Evolutionary conservation across 2,797 vertebrate genomes (phyloP), one percentile per base, ranked within the genome.

Genomic region (Nannoperca australis): DNA sequence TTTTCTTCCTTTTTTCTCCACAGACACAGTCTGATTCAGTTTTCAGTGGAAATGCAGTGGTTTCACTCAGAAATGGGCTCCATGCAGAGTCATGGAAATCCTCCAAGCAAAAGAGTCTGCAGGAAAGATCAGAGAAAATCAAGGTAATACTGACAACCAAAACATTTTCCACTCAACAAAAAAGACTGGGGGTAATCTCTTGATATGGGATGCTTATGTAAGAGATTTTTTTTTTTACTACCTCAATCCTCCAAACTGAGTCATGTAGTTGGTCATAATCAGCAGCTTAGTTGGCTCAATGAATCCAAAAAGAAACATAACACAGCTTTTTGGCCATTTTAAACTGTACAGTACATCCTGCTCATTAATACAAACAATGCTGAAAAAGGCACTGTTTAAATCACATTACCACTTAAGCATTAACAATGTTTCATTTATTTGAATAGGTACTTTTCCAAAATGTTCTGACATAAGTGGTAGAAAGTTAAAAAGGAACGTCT

Each of bases 61-160:
- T 64, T n/a, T 84, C 91, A 27, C 79, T 87, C 70, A 81, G 71
- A 87, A 95, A 94, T 45, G 93, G 95, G 38, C 89, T 88, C 71
- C 85, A 86, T 75, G 84, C 86, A 68, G 87, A 93, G 70, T 91
- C 93, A 73, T 90, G 87, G 91, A 91, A 87, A 86, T 88, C 89
- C 68, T 88, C 90, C 73, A 94, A 90, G 87, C 89, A 90, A 73
- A 92, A 88, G 75, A 88, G 84, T 83, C 70, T 87, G 78, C 92
- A 85, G 59, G 82, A 86, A 72, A 78, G 85, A 82, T 86, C 91
- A 61, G 85, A 90, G 80, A 95, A 94, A 87, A 95, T 96, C 83
- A 96, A 95, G 95, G 96, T 96, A 82, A 88, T 70, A 78, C 36
- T 76, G 50, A 78, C 54, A 62, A 54, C 47, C 51, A 60, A 65